Conservation (phyloP, 2,797 vertebrate genomes). For the Champsocephalus esox region DNA sequence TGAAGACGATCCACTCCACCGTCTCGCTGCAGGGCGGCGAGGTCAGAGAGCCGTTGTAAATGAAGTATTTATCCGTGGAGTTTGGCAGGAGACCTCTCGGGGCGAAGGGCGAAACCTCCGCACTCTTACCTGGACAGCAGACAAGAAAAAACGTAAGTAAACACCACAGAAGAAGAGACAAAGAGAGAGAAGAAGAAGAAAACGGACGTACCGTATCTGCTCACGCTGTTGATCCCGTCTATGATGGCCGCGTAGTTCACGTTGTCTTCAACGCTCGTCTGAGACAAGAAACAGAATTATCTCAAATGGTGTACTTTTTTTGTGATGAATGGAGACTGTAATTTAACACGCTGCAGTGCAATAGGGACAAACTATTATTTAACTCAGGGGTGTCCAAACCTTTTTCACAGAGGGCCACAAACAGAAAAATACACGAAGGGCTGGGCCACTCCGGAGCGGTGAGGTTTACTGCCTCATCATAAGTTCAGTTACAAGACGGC, state of each 20-base stretch:
- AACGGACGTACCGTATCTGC: constrained; percentile 90
- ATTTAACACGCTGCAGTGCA: no score
- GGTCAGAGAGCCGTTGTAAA: constrained; percentile 96
- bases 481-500: no score
- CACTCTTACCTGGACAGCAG: constrained; percentile 87
- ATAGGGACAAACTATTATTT: no score
- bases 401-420: no score
- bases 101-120: constrained; percentile 85
- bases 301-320: no score
- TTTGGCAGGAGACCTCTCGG: constrained; percentile 91
- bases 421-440: no score
- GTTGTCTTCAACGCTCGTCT: constrained; percentile 92
- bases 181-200: not conserved
- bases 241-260: constrained; percentile 89
- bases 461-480: no score
- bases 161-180: constrained; percentile 11
- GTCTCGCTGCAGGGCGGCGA: constrained; percentile 93
- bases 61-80: constrained; percentile 93
- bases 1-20: constrained; percentile 96
- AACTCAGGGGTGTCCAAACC: no score
- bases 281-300: constrained; percentile 35
- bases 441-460: no score
- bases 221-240: constrained; percentile 90
- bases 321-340: no score
- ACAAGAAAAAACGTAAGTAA: not conserved